Conservation (phyloP, 2,797 vertebrate genomes). For the Garrulus glandarius region DNA sequence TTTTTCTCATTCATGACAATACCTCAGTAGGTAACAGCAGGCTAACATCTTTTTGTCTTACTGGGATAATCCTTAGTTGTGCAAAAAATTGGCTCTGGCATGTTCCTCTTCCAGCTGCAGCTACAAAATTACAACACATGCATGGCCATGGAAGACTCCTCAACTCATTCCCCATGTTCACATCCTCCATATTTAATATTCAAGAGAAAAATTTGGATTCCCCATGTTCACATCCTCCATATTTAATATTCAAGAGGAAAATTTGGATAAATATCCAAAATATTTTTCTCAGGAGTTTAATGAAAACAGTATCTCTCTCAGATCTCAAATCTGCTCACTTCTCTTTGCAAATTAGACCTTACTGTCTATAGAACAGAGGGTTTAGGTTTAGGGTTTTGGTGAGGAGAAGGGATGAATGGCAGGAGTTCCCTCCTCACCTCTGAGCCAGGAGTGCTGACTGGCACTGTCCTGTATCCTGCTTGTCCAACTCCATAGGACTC, state of each 20-base stretch:
- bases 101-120: background rate
- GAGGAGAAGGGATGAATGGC: background rate
- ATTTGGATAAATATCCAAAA: background rate
- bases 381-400: background rate
- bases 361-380: background rate
- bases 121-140: background rate
- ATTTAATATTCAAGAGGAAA: background rate
- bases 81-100: background rate
- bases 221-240: fast-evolving
- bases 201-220: background rate
- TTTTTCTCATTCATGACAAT: background rate
- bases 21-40: background rate
- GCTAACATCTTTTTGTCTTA: background rate
- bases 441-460: background rate
- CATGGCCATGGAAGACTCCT: fast-evolving
- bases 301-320: background rate
- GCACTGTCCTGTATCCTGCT: background rate
- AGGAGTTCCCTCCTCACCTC: background rate
- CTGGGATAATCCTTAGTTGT: background rate
- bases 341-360: background rate
- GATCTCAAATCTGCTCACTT: background rate
- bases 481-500: background rate
- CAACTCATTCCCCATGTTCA: fast-evolving
- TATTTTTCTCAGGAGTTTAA: background rate
- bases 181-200: background rate